phyloP scores from a whole-genome alignment of 1,140 invertebrate genomes.

The Nephotettix cincticeps region DNA sequence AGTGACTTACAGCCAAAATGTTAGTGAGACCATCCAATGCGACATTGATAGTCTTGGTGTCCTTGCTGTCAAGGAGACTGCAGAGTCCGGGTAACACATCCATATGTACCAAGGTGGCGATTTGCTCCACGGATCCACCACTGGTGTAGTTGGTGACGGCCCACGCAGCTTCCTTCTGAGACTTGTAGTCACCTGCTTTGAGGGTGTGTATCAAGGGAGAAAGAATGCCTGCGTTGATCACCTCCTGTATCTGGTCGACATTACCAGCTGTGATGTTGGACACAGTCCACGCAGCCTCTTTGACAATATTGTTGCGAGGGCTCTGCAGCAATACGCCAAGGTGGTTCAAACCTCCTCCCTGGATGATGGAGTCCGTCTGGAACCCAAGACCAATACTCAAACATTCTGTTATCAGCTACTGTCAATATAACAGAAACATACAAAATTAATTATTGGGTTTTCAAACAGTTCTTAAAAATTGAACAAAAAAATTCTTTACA shows the following conservation, averaged over 20 bases:
- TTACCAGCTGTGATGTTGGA: slow-evolving; percentile 84
- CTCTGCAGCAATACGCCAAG: slow-evolving; percentile 74
- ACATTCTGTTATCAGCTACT: too few species aligned
- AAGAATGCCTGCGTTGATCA: slow-evolving; percentile 70
- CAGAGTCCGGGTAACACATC: slow-evolving; percentile 55
- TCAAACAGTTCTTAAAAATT: too few species aligned
- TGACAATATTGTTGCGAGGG: slow-evolving; percentile 72
- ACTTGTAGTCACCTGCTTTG: slow-evolving; percentile 66
- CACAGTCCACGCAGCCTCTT: slow-evolving; percentile 82
- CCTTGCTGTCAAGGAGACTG: slow-evolving; percentile 53
- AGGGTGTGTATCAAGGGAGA: slow-evolving; percentile 69
- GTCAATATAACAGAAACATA: too few species aligned
- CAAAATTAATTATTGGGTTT: too few species aligned
- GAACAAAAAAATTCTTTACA: too few species aligned
- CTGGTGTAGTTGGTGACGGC: slow-evolving; percentile 79
- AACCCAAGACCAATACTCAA: not conserved
- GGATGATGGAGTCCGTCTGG: slow-evolving; percentile 89
- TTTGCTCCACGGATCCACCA: slow-evolving; percentile 67
- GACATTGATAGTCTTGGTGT: slow-evolving; percentile 59
- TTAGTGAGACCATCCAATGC: slow-evolving; percentile 65
- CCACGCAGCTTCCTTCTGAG: slow-evolving; percentile 81
- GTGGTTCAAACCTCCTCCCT: slow-evolving; percentile 71
- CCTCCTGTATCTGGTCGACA: slow-evolving; percentile 67
- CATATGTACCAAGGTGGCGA: slow-evolving; percentile 59
- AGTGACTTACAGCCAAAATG: slow-evolving; percentile 52